A percentile compares a stretch with the other conserved stretches of the same genome.
Conservation (phyloP, 2,113 vertebrate species). For the Oryzias curvinotus region DNA sequence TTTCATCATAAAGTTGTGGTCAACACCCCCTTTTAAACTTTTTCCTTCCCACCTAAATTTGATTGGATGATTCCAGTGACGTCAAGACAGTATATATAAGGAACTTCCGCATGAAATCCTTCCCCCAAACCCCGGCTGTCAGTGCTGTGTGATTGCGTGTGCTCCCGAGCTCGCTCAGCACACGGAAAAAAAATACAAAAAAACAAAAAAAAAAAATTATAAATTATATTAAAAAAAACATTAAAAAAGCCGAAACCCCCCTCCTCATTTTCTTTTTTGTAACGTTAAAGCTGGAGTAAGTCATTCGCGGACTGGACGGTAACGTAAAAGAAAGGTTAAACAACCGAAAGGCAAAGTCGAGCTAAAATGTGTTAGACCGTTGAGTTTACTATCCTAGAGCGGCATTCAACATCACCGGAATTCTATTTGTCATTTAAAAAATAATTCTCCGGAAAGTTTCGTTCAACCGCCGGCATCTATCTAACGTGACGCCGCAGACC, state of each 20-base stretch:
- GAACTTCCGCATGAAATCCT: not conserved
- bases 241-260: constrained; percentile 69
- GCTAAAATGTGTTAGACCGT: not conserved
- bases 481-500: constrained; percentile 18
- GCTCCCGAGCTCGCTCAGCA: constrained; percentile 77
- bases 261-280: constrained; percentile 55
- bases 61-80: constrained; percentile 59
- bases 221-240: constrained; percentile 50
- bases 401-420: too few species aligned
- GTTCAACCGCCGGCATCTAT: not conserved
- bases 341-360: constrained; percentile 38
- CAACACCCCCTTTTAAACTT: constrained; percentile 41
- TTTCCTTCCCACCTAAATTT: not conserved
- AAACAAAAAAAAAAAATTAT: constrained; percentile 60
- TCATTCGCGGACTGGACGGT: constrained; percentile 57
- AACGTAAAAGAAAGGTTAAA: constrained; percentile 48
- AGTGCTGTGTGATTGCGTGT: constrained; percentile 77
- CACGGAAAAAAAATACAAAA: constrained; percentile 76
- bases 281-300: constrained; percentile 73
- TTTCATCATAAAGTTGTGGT: constrained; percentile 54
- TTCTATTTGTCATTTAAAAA: too few species aligned
- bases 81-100: constrained; percentile 41
- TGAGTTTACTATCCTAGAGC: too few species aligned
- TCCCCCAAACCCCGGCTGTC: constrained; percentile 74
- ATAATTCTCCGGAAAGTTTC: too few species aligned